Evolutionary conservation across 2,113 vertebrate genomes (phyloP), one percentile per base, ranked within the genome.

Genomic region (Heloderma charlesbogerti): DNA sequence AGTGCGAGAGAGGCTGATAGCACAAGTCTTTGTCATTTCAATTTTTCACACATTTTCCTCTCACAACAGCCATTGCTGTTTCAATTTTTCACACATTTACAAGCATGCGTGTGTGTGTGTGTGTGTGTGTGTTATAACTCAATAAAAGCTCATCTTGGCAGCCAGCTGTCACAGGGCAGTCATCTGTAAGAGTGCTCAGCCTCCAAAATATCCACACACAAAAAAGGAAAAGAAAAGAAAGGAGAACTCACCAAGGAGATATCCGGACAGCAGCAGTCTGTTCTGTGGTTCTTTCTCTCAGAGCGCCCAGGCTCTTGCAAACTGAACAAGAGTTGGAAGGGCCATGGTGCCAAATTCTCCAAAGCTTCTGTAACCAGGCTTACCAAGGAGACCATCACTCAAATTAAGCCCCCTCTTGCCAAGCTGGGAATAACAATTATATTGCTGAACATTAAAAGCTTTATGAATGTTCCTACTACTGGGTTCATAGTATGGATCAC

Each of bases 1-100:
- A 91, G 7, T 3, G 87, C 54, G 78, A 95, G 74, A 93, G 80
- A 94, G 94, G 77, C 88, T 82, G 79, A 72, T 94, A 96, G 92
- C 1, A 72, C 0, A 57, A 92, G 89, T 66, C 89, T 94, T 94
- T 96, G 89, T 93, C 88, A 92, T 94, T 96, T 94, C 90, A 91
- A 88, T 88, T 96, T 93, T 95, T 95, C 94, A 93, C 90, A 94
- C 79, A 75, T 79, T 89, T 94, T 87, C n/a, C 86, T 93, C 91
- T 78, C 74, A 63, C 94, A 94, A 84, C 79, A 90, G 89, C 88
- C 89, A 85, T 93, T 94, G 79, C 88, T 74, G 81, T 94, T 96
- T 94, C 90, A 91, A 27, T 92, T 95, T 94, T 94, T 93, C 66
- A 7, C 93, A 84, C 37, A 4, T 92, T 90, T 54, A 71, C 71